Evolutionary conservation across 2,888 invertebrate species (phyloP), one percentile per base, ranked within the genome.

Genomic region (Drosophila tripunctata): DNA sequence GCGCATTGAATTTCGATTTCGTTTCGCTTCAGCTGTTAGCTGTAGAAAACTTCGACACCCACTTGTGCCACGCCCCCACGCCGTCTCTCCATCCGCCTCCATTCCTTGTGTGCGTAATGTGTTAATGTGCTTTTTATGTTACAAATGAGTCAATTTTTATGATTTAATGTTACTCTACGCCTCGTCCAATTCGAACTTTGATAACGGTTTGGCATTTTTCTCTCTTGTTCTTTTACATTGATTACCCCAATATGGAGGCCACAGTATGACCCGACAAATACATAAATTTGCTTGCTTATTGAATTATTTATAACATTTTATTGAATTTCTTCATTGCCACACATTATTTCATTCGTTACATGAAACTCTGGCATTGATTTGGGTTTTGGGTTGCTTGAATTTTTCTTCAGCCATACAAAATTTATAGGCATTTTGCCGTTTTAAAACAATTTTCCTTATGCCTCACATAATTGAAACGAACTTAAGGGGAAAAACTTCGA

Each of bases 121-220:
- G 88, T 82, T 89, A 89, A 89, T 89, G 89, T 86, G 88, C 78
- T 88, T 89, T 89, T 88, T 89, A 81, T 89, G 89, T 89, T 89
- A 88, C 88, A 88, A 89, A 89, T 88, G 88, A 89, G 89, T 88
- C 75, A 86, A 86, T 87, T 89, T 88, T 88, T 89, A 89, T 88
- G 89, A 89, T 89, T 89, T 88, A 89, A 87, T 88, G 85, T 72
- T 77, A 55, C 62, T 40, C 55, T 52, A 31, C 54, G 77, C 55
- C 45, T 57, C 65, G 62, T 64, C 57, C 57, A 67, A 66, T 70
- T 64, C 64, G 58, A 62, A 71, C 71, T 83, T 80, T 80, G 80
- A 80, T 77, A 83, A 80, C 80, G 80, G 80, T 80, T 73, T 80
- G 83, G 80, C 83, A 80, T 77, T 80, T 80, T 30, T 75, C 68